Evolutionary conservation across 37 sponge, comb jelly and placozoan species (phyloP).

Genomic region (Cliona cf. orientalis): DNA sequence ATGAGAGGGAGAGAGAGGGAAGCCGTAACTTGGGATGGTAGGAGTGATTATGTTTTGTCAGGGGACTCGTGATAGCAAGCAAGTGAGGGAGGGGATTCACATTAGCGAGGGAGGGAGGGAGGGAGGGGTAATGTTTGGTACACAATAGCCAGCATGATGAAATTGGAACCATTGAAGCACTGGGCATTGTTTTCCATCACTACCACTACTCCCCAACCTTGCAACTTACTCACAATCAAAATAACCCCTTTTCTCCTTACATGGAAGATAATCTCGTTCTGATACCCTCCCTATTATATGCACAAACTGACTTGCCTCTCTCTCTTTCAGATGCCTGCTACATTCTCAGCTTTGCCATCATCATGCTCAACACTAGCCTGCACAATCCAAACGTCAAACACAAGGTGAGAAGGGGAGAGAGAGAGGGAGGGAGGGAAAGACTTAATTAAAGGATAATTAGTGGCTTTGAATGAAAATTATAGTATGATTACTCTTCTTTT

Average conservation of each 20-base stretch:
- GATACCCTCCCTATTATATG: conserved; percentile 1
- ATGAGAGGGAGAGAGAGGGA: too few species aligned
- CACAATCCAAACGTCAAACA: conserved; percentile 91
- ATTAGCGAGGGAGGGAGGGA: too few species aligned
- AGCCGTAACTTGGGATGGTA: too few species aligned
- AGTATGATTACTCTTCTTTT: conserved; percentile 1
- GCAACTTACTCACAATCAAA: background rate
- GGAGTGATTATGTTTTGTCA: too few species aligned
- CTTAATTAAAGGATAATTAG: too few species aligned
- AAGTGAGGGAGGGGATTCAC: too few species aligned
- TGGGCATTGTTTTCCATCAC: too few species aligned
- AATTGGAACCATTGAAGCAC: too few species aligned
- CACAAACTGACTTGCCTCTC: background rate
- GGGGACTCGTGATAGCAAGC: too few species aligned
- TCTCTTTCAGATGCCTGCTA: conserved; percentile 84
- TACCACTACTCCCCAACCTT: background rate
- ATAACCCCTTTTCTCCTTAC: background rate
- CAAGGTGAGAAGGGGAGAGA: conserved; percentile 65
- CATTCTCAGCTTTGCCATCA: conserved; percentile 90
- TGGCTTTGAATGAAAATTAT: background rate
- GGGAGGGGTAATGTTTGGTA: too few species aligned
- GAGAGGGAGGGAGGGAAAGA: too few species aligned
- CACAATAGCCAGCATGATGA: too few species aligned
- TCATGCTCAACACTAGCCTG: conserved; percentile 96
- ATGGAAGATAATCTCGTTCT: background rate